Percentiles rank a stretch among this genome's conserved stretches.
phyloP scores from a whole-genome alignment of 1,140 invertebrate genomes.

The Sipha flava region DNA sequence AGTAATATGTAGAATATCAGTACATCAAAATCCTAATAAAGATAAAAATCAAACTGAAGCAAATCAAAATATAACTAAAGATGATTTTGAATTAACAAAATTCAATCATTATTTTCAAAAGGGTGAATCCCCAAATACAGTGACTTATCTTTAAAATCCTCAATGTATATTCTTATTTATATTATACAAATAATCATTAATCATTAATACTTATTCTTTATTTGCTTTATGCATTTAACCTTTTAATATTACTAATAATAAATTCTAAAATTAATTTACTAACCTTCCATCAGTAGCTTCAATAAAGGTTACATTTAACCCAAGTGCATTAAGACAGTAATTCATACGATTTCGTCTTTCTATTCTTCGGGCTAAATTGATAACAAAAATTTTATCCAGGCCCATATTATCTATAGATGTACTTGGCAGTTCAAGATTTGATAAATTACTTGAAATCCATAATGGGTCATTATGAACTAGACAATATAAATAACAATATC shows the following conservation, averaged over 20 bases:
- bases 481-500: neutral
- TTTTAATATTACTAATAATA: neutral
- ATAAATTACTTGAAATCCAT: constrained; percentile 14
- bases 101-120: neutral
- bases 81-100: neutral
- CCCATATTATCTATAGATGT: constrained; percentile 45
- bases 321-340: constrained; percentile 66
- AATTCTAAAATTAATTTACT: constrained; percentile 37
- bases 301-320: constrained; percentile 62
- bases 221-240: neutral
- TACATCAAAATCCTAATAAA: neutral
- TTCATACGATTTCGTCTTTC: constrained; percentile 73
- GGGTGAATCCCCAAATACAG: neutral
- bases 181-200: neutral
- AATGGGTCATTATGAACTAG: constrained; percentile 1
- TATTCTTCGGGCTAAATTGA: constrained; percentile 74
- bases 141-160: neutral
- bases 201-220: neutral
- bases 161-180: neutral
- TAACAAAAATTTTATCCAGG: constrained; percentile 78
- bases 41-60: neutral
- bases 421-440: constrained; percentile 34
- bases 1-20: constrained; percentile 13
- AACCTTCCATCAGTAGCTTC: constrained; percentile 86
- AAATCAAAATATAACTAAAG: neutral